phyloP scores from a whole-genome alignment of 2,113 vertebrate genomes.

The Coryphaenoides rupestris region DNA sequence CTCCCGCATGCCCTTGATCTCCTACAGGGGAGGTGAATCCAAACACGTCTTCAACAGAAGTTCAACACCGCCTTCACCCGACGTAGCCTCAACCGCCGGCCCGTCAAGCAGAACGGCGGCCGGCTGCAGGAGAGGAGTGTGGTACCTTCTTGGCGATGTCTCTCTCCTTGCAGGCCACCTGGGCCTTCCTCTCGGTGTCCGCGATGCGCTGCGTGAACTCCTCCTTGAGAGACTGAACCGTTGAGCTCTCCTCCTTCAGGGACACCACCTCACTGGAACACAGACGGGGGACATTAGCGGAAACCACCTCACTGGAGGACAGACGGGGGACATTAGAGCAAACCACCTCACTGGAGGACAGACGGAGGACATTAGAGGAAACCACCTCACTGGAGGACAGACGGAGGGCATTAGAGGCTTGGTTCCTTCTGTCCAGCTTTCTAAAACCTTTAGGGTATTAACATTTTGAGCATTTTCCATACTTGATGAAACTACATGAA shows the following conservation, averaged over 20 bases:
- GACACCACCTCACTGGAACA: slow-evolving; percentile 87
- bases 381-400: slow-evolving; percentile 90
- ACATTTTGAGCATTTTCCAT: no score
- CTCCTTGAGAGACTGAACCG: slow-evolving; percentile 87
- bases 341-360: slow-evolving; percentile 90
- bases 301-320: slow-evolving; percentile 89
- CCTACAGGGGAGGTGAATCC: slow-evolving; percentile 63
- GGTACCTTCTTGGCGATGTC: slow-evolving; percentile 94
- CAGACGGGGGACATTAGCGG: no score
- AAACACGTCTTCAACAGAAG: neutral
- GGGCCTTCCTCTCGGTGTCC: slow-evolving; percentile 92
- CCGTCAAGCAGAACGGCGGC: no score
- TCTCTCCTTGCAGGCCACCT: slow-evolving; percentile 94
- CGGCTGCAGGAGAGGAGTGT: neutral
- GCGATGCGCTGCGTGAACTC: slow-evolving; percentile 97
- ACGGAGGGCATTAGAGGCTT: slow-evolving; percentile 37
- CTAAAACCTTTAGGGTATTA: no score
- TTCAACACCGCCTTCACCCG: neutral
- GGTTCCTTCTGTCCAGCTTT: neutral
- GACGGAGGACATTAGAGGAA: no score
- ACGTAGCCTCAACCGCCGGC: no score
- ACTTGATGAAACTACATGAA: no score
- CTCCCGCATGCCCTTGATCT: slow-evolving; percentile 88
- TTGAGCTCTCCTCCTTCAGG: slow-evolving; percentile 90
- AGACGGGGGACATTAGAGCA: no score